Conservation (phyloP, 1,140 invertebrate species). For the Lasioglossum baleicum region DNA sequence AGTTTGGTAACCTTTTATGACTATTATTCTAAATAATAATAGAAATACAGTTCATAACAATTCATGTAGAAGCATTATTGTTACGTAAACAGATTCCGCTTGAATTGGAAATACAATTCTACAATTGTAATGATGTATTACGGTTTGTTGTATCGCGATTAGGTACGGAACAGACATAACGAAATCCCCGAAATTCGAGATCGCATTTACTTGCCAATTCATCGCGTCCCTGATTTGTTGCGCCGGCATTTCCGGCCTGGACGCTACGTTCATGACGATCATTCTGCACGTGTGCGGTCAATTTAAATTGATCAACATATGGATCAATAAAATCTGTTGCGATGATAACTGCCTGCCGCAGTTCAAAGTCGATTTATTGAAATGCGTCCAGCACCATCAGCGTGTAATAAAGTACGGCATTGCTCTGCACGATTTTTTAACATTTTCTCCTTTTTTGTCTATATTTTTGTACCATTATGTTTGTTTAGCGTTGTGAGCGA, state of each 20-base stretch:
- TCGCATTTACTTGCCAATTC: conserved; percentile 43
- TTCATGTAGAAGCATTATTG: too few relatives aligned
- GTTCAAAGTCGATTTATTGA: conserved; percentile 2
- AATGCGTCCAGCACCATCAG: conserved; percentile 36
- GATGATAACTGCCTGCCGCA: background rate
- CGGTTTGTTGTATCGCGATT: background rate
- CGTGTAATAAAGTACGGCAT: conserved; percentile 30
- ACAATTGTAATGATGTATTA: too few relatives aligned
- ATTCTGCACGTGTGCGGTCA: conserved; percentile 55
- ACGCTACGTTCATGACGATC: conserved; percentile 34
- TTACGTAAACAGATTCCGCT: too few relatives aligned
- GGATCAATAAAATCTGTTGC: conserved; percentile 6
- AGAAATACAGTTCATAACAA: too few relatives aligned
- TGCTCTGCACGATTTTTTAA: too few relatives aligned
- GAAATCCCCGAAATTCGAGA: conserved; percentile 37
- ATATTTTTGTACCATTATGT: background rate
- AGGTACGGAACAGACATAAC: conserved; percentile 51
- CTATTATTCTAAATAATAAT: too few relatives aligned
- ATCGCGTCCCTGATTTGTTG: conserved; percentile 18
- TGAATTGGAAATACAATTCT: too few relatives aligned
- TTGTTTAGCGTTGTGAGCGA: conserved; percentile 42
- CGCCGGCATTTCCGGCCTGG: conserved; percentile 30
- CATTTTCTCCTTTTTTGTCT: background rate
- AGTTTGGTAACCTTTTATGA: conserved; percentile 31
- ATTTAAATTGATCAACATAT: conserved; percentile 34